A percentile compares a stretch with the other conserved stretches of the same genome.
phyloP scores from a whole-genome alignment of 2,888 invertebrate species.

The Acrobasis consociella region DNA sequence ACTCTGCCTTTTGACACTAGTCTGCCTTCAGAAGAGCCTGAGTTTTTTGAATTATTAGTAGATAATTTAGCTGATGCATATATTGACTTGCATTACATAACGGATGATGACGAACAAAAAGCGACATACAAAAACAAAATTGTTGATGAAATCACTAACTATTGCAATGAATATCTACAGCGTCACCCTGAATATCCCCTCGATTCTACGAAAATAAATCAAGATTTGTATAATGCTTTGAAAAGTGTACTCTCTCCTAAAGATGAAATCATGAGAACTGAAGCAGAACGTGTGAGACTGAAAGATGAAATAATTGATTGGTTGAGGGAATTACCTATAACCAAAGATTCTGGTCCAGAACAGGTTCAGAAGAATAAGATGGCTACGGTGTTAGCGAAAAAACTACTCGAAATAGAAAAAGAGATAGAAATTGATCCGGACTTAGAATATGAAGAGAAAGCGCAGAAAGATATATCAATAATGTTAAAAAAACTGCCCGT shows the following conservation, averaged over 20 bases:
- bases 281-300: slow-evolving; percentile 49
- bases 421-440: slow-evolving; percentile 35
- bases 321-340: slow-evolving; percentile 47
- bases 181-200: slow-evolving; percentile 43
- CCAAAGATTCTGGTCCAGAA: slow-evolving; percentile 35
- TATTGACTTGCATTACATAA: slow-evolving; percentile 51
- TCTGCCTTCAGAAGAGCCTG: slow-evolving; percentile 43
- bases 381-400: slow-evolving; percentile 45
- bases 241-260: slow-evolving; percentile 48
- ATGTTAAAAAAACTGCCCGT: slow-evolving; percentile 49
- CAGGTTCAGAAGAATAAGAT: slow-evolving; percentile 44
- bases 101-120: slow-evolving; percentile 39
- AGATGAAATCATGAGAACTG: slow-evolving; percentile 46
- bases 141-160: slow-evolving; percentile 46
- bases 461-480: slow-evolving; percentile 45
- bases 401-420: slow-evolving; percentile 50
- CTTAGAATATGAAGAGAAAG: slow-evolving; percentile 33
- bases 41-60: slow-evolving; percentile 52
- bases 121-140: slow-evolving; percentile 48
- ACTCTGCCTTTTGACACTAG: slow-evolving; percentile 42
- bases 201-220: slow-evolving; percentile 42
- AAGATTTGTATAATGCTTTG: slow-evolving; percentile 48
- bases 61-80: slow-evolving; percentile 60
- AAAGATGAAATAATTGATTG: slow-evolving; percentile 52
- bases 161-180: slow-evolving; percentile 52